phyloP scores from a whole-genome alignment of 2,797 vertebrate species.

The Enteromius anoplus region DNA sequence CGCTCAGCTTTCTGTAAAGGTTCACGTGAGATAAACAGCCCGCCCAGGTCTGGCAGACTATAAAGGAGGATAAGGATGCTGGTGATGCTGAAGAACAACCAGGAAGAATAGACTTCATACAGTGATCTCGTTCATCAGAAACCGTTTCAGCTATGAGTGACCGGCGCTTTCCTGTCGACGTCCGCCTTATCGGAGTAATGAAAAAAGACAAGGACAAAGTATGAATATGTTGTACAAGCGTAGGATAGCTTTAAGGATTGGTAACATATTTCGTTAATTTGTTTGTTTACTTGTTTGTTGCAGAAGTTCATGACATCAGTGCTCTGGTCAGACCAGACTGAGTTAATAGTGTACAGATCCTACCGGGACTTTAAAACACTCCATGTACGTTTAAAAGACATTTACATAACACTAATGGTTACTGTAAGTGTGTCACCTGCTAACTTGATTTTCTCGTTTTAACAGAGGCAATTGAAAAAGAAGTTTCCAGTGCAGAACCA shows the following conservation, averaged over 20 bases:
- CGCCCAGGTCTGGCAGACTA: slow-evolving; percentile 5
- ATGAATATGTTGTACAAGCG: slow-evolving; percentile 21
- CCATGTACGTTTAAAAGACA: slow-evolving; percentile 68
- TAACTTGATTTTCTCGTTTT: not conserved
- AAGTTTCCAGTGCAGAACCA: slow-evolving; percentile 64
- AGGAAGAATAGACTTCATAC: not conserved
- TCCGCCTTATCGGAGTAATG: slow-evolving; percentile 70
- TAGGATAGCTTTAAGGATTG: not conserved
- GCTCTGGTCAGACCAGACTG: slow-evolving; percentile 75
- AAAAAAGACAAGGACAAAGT: slow-evolving; percentile 73
- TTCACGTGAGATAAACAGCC: slow-evolving; percentile 32
- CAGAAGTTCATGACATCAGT: slow-evolving; percentile 77
- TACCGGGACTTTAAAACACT: slow-evolving; percentile 74
- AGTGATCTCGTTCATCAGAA: not conserved
- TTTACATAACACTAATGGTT: not conserved
- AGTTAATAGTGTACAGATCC: slow-evolving; percentile 77
- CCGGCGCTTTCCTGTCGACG: slow-evolving; percentile 65
- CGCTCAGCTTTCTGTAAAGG: not conserved
- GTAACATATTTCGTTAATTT: not conserved
- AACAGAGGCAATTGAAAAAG: slow-evolving; percentile 76
- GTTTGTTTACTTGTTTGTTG: not conserved
- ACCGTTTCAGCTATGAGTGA: slow-evolving; percentile 62
- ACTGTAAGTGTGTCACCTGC: not conserved
- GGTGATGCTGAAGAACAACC: slow-evolving; percentile 8
- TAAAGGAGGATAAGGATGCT: slow-evolving; percentile 15